Percentiles rank a stretch among this genome's conserved stretches.
phyloP scores from a whole-genome alignment of 2,797 vertebrate species.

The Microctenopoma lineatum region DNA sequence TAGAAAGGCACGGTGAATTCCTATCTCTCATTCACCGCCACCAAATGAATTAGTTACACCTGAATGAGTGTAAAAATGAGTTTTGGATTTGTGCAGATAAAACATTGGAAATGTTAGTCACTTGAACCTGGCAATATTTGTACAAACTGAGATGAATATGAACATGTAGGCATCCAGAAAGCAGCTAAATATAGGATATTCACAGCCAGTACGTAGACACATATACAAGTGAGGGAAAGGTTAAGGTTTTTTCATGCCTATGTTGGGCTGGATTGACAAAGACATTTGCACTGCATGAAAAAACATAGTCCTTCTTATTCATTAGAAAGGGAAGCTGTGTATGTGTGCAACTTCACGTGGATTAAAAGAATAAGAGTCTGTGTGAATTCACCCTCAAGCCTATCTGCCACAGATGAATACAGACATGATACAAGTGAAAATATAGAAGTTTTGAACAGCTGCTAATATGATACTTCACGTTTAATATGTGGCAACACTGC shows the following conservation, averaged over 20 bases:
- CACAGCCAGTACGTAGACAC: neutral
- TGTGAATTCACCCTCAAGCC: too few species aligned
- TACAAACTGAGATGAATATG: constrained; percentile 17
- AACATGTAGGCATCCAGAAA: constrained; percentile 2
- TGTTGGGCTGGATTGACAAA: too few species aligned
- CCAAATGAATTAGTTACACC: constrained; percentile 63
- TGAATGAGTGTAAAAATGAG: constrained; percentile 53
- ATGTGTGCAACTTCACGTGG: too few species aligned
- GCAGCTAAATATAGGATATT: neutral
- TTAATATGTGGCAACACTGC: too few species aligned
- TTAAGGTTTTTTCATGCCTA: neutral
- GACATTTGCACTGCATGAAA: too few species aligned
- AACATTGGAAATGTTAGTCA: constrained; percentile 33
- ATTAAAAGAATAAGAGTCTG: too few species aligned
- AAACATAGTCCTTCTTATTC: too few species aligned
- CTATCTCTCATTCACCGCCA: constrained; percentile 35
- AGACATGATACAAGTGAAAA: too few species aligned
- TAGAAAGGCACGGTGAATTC: constrained; percentile 35
- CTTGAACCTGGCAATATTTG: constrained; percentile 18
- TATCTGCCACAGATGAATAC: too few species aligned
- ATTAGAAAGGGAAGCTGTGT: too few species aligned
- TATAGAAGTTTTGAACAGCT: too few species aligned
- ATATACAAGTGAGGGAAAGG: neutral
- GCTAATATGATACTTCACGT: too few species aligned
- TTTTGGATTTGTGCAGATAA: constrained; percentile 55